Conservation (phyloP, 1,140 invertebrate species). For the Plodia interpunctella region DNA sequence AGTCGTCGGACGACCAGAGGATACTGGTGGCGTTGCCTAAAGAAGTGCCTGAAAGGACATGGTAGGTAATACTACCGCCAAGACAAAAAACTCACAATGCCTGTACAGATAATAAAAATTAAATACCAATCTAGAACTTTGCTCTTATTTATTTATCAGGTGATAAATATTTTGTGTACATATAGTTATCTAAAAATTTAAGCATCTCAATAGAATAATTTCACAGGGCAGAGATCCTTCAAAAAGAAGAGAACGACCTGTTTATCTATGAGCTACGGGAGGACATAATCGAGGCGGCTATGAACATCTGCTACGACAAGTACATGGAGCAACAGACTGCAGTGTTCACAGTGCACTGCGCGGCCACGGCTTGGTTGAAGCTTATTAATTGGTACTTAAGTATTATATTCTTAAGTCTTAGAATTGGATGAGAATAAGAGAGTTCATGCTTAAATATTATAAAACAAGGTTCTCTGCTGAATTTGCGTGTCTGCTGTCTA, state of each 20-base stretch:
- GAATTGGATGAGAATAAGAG: no score
- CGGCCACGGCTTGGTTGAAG: conserved; percentile 57
- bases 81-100: no score
- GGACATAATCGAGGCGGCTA: conserved; percentile 56
- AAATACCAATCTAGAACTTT: no score
- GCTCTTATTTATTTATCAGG: no score
- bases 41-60: conserved; percentile 57
- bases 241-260: conserved; percentile 60
- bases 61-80: conserved; percentile 28
- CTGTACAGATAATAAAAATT: no score
- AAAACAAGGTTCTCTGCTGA: no score
- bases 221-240: conserved; percentile 53
- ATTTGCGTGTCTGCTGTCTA: no score
- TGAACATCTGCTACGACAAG: conserved; percentile 43
- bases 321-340: conserved; percentile 61
- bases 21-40: conserved; percentile 51
- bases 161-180: not conserved
- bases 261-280: conserved; percentile 60
- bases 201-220: no score
- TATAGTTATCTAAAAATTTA: no score
- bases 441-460: no score
- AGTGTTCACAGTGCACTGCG: conserved; percentile 56
- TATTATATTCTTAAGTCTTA: not conserved
- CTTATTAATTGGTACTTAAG: conserved; percentile 52
- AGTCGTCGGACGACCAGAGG: conserved; percentile 44